Evolutionary conservation across 1,140 invertebrate species (phyloP).

Genomic region (Drosophila pachea): DNA sequence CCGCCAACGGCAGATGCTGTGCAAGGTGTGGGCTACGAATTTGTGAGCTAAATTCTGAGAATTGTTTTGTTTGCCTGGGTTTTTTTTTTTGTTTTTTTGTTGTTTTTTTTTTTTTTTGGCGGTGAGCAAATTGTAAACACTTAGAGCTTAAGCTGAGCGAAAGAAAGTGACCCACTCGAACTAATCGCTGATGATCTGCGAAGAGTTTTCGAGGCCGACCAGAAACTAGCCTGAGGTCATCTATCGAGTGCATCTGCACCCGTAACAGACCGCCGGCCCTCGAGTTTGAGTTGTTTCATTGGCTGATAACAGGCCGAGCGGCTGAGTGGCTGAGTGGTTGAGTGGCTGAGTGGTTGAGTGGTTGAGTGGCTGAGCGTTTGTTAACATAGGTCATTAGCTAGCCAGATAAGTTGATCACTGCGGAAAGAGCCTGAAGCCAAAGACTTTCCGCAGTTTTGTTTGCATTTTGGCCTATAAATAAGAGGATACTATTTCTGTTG

Average conservation of each 20-base stretch:
- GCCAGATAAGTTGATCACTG: slow-evolving; percentile 1
- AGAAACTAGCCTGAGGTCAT: not conserved
- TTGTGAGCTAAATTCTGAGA: slow-evolving; percentile 12
- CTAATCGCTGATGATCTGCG: not conserved
- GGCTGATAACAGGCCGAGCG: not conserved
- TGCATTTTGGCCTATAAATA: not conserved
- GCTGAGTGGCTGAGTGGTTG: slow-evolving; percentile 4
- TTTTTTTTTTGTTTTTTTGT: too few species aligned
- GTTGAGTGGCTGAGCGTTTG: slow-evolving; percentile 11
- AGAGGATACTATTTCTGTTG: not conserved
- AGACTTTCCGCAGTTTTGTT: slow-evolving; percentile 2
- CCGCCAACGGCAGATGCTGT: slow-evolving; percentile 16
- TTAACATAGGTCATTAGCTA: slow-evolving; percentile 34
- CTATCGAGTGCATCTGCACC: not conserved
- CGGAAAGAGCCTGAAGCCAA: too few species aligned
- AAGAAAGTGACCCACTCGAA: slow-evolving; percentile 2
- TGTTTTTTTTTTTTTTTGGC: not conserved
- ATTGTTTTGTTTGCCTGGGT: slow-evolving; percentile 15
- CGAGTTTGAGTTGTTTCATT: not conserved
- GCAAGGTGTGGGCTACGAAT: slow-evolving; percentile 13
- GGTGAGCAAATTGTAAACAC: not conserved
- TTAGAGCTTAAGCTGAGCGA: not conserved
- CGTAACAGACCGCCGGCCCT: not conserved
- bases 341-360: slow-evolving; percentile 7
- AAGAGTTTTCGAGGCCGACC: not conserved